phyloP scores from a whole-genome alignment of 2,797 vertebrate genomes.

The Hypotaenidia philippensis region DNA sequence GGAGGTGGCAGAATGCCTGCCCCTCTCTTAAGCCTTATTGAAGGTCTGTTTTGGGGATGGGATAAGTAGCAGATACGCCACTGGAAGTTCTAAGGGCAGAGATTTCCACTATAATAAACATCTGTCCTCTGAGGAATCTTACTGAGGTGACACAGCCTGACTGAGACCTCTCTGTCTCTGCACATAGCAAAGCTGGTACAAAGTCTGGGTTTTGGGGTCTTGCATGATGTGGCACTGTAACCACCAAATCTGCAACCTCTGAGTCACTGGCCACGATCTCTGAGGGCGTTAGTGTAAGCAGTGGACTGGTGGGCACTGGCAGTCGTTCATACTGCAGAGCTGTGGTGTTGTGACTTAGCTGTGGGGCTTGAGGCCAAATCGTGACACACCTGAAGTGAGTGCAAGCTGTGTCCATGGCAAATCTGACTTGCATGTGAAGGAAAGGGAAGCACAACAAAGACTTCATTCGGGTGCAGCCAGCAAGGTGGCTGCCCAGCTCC shows the following conservation, averaged over 20 bases:
- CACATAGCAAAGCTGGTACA: background rate
- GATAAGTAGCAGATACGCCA: background rate
- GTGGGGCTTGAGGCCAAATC: background rate
- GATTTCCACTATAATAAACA: background rate
- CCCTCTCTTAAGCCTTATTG: background rate
- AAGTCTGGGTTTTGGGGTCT: background rate
- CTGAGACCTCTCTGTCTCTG: background rate
- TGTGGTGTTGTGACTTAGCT: background rate
- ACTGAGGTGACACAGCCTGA: background rate
- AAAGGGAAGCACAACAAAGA: background rate
- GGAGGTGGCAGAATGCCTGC: background rate
- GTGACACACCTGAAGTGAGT: background rate
- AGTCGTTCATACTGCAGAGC: background rate
- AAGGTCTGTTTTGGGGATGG: background rate
- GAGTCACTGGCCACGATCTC: rapidly evolving
- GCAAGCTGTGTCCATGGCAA: background rate
- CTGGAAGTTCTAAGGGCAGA: background rate
- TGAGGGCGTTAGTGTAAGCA: background rate
- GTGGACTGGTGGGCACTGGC: background rate
- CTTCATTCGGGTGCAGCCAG: background rate
- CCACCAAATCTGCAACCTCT: background rate
- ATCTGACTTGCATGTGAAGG: background rate
- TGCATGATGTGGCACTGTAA: rapidly evolving
- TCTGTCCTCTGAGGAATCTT: background rate
- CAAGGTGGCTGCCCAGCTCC: background rate